These are phyloP conservation scores for Petrolisthes cinctipes DNA, from an alignment of 2,888 invertebrate species.

Conservation along the genomic window DNA sequence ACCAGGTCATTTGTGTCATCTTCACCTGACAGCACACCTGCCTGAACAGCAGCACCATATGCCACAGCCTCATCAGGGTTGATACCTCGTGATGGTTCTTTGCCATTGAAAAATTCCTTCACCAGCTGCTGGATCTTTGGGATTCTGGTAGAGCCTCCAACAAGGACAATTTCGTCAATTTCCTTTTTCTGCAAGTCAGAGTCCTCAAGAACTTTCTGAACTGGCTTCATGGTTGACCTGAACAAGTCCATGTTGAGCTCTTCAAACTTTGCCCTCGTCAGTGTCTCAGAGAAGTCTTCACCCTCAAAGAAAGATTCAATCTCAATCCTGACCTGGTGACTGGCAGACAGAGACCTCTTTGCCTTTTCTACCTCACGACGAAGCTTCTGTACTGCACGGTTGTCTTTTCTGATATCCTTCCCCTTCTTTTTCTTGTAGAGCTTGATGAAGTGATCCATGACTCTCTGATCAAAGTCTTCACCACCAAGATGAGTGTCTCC, in stretches of 20 bases:
- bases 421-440: conserved; percentile 98
- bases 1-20: conserved; percentile 93
- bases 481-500: conserved; percentile 98
- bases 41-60: conserved; percentile 98
- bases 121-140: conserved; percentile 96
- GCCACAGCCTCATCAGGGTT: conserved; percentile 99
- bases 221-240: conserved; percentile 93
- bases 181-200: conserved; percentile 99
- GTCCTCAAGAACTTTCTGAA: conserved; percentile 96
- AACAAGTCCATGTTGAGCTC: conserved; percentile 89
- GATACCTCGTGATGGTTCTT: conserved; percentile 97
- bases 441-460: conserved; percentile 99
- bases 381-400: conserved; percentile 94
- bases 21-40: conserved; percentile 96
- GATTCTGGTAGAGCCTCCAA: conserved; percentile 98
- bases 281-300: conserved; percentile 97
- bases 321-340: conserved; percentile 96
- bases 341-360: conserved; percentile 92
- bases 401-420: conserved; percentile 93
- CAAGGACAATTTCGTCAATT: conserved; percentile 97
- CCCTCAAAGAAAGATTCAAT: conserved; percentile 98
- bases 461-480: conserved; percentile 98
- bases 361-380: conserved; percentile 98
- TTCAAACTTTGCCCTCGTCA: conserved; percentile 98
- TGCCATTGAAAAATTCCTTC: conserved; percentile 95